These are phyloP conservation scores for Melanostoma mellinum DNA, from an alignment of 2,888 invertebrate genomes.

Conservation along the genomic window DNA sequence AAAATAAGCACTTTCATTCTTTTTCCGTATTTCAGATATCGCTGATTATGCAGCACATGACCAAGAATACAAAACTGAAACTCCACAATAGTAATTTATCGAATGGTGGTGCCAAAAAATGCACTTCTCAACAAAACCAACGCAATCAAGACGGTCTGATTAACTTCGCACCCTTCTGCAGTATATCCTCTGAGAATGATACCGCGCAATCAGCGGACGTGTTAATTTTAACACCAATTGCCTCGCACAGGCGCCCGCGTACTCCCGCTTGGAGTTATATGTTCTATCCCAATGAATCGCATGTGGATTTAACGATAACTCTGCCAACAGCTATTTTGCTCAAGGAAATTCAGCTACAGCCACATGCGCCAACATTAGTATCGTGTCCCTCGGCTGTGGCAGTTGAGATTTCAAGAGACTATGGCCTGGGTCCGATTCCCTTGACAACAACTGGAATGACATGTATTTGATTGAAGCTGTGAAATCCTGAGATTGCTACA, in stretches of 20 bases:
- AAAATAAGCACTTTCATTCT: background rate
- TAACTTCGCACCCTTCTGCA: constrained; percentile 95
- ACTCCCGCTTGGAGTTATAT: constrained; percentile 98
- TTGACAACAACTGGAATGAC: constrained; percentile 94
- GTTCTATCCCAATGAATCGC: constrained; percentile 94
- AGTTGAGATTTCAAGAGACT: constrained; percentile 92
- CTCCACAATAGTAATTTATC: constrained; percentile 80
- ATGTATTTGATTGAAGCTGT: constrained; percentile 91
- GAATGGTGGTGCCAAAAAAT: constrained; percentile 79
- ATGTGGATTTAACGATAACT: constrained; percentile 92
- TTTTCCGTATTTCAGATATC: constrained; percentile 77
- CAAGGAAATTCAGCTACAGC: constrained; percentile 93
- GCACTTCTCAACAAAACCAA: constrained; percentile 81
- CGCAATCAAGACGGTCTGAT: constrained; percentile 88
- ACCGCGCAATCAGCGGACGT: constrained; percentile 95
- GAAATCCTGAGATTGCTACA: constrained; percentile 92
- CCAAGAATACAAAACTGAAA: constrained; percentile 82
- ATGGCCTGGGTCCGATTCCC: constrained; percentile 89
- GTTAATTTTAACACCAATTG: constrained; percentile 90
- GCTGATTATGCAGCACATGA: constrained; percentile 86
- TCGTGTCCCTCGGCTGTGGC: constrained; percentile 95
- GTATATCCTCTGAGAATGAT: constrained; percentile 90
- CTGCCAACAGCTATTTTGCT: constrained; percentile 94
- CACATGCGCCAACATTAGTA: constrained; percentile 91
- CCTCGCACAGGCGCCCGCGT: constrained; percentile 92